Evolutionary conservation across 2,888 invertebrate species (phyloP).

Genomic region (Heteromyza rotundicornis): DNA sequence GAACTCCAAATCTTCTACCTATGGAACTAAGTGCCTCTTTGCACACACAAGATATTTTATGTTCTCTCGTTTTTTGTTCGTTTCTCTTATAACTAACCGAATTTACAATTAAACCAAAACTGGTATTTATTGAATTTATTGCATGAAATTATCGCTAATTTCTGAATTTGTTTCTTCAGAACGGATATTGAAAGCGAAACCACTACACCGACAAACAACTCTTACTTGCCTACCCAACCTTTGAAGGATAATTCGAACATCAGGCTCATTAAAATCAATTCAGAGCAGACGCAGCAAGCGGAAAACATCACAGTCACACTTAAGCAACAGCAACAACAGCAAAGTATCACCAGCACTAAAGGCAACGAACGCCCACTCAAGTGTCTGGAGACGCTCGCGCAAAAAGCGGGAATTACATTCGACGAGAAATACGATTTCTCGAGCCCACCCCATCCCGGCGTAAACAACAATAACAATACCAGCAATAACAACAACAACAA

Average conservation of each 20-base stretch:
- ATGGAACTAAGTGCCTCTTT: too few relatives aligned
- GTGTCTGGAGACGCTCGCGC: conserved; percentile 75
- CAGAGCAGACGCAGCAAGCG: conserved; percentile 56
- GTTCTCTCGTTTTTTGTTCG: too few relatives aligned
- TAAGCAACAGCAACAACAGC: conserved; percentile 63
- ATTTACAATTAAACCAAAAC: too few relatives aligned
- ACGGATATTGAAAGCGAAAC: conserved; percentile 54
- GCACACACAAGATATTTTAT: too few relatives aligned
- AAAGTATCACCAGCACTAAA: conserved; percentile 62
- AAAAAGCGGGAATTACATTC: conserved; percentile 76
- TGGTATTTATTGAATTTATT: too few relatives aligned
- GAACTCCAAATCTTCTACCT: too few relatives aligned
- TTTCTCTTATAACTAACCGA: too few relatives aligned
- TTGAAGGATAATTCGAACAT: conserved; percentile 61
- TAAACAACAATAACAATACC: conserved; percentile 27
- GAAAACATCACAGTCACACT: conserved; percentile 60
- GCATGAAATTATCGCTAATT: too few relatives aligned
- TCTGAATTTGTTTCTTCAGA: too few relatives aligned
- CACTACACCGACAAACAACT: conserved; percentile 36
- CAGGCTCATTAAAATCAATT: conserved; percentile 45
- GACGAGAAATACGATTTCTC: conserved; percentile 78
- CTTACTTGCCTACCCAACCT: conserved; percentile 55
- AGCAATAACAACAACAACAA: conserved; percentile 16
- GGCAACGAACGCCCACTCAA: conserved; percentile 66
- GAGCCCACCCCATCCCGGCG: conserved; percentile 58